Conservation (phyloP, 2,888 invertebrate species). For the Oxyteleia sp. region DNA sequence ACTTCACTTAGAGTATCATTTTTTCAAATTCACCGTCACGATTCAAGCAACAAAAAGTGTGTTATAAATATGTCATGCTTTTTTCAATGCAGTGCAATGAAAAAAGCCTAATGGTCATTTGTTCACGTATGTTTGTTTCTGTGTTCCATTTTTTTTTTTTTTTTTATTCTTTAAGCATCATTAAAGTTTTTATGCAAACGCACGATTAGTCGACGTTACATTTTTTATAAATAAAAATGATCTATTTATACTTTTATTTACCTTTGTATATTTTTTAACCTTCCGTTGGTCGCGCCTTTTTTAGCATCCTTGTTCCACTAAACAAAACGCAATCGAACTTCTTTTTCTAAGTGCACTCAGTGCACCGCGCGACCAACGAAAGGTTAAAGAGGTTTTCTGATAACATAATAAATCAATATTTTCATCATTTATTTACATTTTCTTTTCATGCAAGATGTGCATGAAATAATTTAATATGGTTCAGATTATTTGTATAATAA, state of each 20-base stretch:
- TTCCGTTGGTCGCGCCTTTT: too few species aligned
- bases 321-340: too few species aligned
- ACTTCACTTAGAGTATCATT: slow-evolving; percentile 46
- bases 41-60: slow-evolving; percentile 59
- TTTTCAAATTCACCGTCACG: slow-evolving; percentile 47
- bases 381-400: too few species aligned
- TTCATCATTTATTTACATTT: too few species aligned
- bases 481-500: too few species aligned
- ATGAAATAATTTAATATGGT: too few species aligned
- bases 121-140: slow-evolving; percentile 18
- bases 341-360: too few species aligned
- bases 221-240: slow-evolving; percentile 3
- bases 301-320: too few species aligned
- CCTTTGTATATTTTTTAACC: too few species aligned
- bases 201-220: neutral
- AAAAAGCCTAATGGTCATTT: slow-evolving; percentile 27
- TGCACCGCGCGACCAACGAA: too few species aligned
- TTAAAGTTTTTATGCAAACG: neutral
- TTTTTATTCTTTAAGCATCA: neutral
- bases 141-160: neutral
- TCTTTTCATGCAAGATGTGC: too few species aligned
- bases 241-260: neutral
- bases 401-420: too few species aligned
- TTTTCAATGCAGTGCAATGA: slow-evolving; percentile 56
- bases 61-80: slow-evolving; percentile 36